These are phyloP conservation scores for Acipenser oxyrinchus DNA, from an alignment of 2,797 vertebrate species.

Conservation along the genomic window DNA sequence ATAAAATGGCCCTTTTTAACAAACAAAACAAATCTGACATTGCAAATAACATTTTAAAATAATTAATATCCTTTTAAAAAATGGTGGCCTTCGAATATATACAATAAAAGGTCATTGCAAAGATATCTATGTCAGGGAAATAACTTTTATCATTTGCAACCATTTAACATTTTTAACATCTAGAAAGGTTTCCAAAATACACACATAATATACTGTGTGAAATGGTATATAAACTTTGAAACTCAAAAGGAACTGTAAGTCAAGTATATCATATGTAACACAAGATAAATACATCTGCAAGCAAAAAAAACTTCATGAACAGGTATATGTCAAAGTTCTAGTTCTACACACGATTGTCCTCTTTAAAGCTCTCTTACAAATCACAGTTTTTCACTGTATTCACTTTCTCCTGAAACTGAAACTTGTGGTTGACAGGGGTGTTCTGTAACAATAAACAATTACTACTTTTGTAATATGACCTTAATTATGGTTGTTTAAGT, in stretches of 20 bases:
- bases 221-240: conserved; percentile 68
- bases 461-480: too few species aligned
- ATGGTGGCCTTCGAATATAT: conserved; percentile 92
- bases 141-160: conserved; percentile 64
- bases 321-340: conserved; percentile 59
- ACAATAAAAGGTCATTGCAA: conserved; percentile 78
- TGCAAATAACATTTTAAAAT: conserved; percentile 57
- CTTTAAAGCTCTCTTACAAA: conserved; percentile 53
- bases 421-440: not conserved
- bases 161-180: conserved; percentile 88
- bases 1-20: conserved; percentile 70
- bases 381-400: conserved; percentile 26
- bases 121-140: conserved; percentile 69
- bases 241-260: conserved; percentile 74
- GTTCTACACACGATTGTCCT: conserved; percentile 62
- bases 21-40: conserved; percentile 58
- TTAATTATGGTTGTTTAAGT: too few species aligned
- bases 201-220: conserved; percentile 69
- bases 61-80: conserved; percentile 56
- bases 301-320: conserved; percentile 60
- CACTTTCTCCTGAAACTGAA: conserved; percentile 7
- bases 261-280: conserved; percentile 92
- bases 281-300: conserved; percentile 85
- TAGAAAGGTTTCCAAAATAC: conserved; percentile 90
- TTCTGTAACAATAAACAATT: too few species aligned